A percentile compares a stretch with the other conserved stretches of the same genome.
Evolutionary conservation across 2,113 vertebrate genomes (phyloP).

Genomic region (Nerophis ophidion): DNA sequence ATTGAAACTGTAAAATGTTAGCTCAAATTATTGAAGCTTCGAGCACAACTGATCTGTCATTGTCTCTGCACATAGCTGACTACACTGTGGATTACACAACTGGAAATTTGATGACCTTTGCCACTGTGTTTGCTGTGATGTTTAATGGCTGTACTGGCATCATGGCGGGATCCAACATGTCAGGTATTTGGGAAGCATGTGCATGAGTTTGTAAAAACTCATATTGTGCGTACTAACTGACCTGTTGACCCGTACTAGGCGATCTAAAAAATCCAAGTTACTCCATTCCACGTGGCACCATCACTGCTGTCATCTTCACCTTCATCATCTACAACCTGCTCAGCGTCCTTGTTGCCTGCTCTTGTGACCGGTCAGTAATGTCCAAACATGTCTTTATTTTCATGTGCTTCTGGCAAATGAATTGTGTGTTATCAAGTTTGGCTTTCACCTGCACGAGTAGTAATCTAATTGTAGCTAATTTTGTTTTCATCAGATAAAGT

Average conservation of each 20-base stretch:
- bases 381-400: constrained; percentile 7
- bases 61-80: constrained; percentile 55
- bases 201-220: neutral
- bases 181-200: constrained; percentile 65
- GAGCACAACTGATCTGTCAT: neutral
- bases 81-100: constrained; percentile 81
- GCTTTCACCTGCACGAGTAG: too few relatives aligned
- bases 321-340: constrained; percentile 84
- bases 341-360: constrained; percentile 78
- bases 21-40: neutral
- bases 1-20: neutral
- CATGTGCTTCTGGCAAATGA: too few relatives aligned
- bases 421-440: too few relatives aligned
- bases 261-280: constrained; percentile 85
- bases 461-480: too few relatives aligned
- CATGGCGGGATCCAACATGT: constrained; percentile 89
- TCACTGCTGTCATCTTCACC: constrained; percentile 86
- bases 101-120: constrained; percentile 72
- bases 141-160: constrained; percentile 88
- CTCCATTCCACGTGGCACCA: constrained; percentile 85
- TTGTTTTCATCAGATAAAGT: too few relatives aligned
- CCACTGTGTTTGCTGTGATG: constrained; percentile 82
- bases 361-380: constrained; percentile 78
- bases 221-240: neutral
- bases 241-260: constrained; percentile 55